These are phyloP conservation scores for Eremobia ochroleuca DNA, from an alignment of 2,888 invertebrate species.

Conservation along the genomic window DNA sequence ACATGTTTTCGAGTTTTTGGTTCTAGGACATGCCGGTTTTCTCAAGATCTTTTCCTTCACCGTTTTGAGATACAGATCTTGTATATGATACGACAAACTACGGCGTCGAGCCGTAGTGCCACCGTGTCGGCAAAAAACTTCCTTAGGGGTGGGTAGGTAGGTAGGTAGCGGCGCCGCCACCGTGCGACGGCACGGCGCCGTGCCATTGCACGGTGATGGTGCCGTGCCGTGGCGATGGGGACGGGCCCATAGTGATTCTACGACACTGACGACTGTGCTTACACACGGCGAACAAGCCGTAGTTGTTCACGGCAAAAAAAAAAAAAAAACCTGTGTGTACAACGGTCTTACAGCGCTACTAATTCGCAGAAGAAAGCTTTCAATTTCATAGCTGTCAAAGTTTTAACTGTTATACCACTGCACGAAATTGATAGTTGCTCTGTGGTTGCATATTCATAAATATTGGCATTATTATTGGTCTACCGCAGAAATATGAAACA, in stretches of 20 bases:
- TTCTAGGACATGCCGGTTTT: neutral
- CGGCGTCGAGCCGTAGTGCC: neutral
- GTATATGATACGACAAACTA: neutral
- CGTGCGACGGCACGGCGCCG: too few species aligned
- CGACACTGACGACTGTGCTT: neutral
- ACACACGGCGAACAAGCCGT: neutral
- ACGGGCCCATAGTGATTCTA: neutral
- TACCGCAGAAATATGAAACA: constrained; percentile 36
- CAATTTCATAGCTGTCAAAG: constrained; percentile 42
- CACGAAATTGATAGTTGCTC: constrained; percentile 24
- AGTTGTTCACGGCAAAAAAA: neutral
- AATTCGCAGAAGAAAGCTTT: neutral
- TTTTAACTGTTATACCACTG: constrained; percentile 3
- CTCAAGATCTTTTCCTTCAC: too few species aligned
- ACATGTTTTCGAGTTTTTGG: neutral
- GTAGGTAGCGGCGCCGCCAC: too few species aligned
- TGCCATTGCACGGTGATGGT: too few species aligned
- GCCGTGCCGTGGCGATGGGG: too few species aligned
- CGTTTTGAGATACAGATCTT: neutral
- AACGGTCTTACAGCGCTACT: neutral
- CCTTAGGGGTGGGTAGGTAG: too few species aligned
- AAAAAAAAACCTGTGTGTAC: neutral
- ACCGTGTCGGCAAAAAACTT: neutral
- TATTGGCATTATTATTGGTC: constrained; percentile 35
- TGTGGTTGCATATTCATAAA: constrained; percentile 35